A percentile compares a stretch with the other conserved stretches of the same genome.
phyloP scores from a whole-genome alignment of 2,797 vertebrate species.

The Acanthopagrus latus region DNA sequence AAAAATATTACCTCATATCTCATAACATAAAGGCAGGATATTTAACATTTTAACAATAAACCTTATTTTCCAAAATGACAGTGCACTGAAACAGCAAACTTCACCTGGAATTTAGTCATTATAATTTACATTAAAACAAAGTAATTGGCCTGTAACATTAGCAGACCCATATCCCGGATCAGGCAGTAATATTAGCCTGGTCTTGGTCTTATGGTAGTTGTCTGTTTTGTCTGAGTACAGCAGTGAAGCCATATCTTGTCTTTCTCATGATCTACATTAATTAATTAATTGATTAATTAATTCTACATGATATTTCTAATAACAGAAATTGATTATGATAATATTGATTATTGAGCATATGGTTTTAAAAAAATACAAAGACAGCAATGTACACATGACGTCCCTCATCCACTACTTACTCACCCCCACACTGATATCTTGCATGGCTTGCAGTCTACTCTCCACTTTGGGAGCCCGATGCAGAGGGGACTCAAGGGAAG shows the following conservation, averaged over 20 bases:
- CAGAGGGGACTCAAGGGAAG: slow-evolving; percentile 41
- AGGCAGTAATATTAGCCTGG: too few relatives aligned
- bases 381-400: background rate
- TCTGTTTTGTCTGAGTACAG: background rate
- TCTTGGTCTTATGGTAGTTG: background rate
- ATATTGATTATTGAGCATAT: background rate
- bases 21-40: too few relatives aligned
- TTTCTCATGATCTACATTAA: background rate
- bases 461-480: slow-evolving; percentile 42
- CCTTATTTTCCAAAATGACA: too few relatives aligned
- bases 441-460: slow-evolving; percentile 19
- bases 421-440: slow-evolving; percentile 11
- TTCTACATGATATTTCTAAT: background rate
- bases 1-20: background rate
- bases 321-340: too few relatives aligned
- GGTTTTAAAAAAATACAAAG: background rate
- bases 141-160: too few relatives aligned
- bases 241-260: background rate
- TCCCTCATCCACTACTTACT: background rate
- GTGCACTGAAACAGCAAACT: too few relatives aligned
- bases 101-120: too few relatives aligned
- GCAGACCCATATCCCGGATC: too few relatives aligned
- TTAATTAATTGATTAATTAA: too few relatives aligned
- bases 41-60: too few relatives aligned
- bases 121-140: too few relatives aligned